Evolutionary conservation across 2,113 vertebrate species (phyloP).

Genomic region (Eleginops maclovinus): DNA sequence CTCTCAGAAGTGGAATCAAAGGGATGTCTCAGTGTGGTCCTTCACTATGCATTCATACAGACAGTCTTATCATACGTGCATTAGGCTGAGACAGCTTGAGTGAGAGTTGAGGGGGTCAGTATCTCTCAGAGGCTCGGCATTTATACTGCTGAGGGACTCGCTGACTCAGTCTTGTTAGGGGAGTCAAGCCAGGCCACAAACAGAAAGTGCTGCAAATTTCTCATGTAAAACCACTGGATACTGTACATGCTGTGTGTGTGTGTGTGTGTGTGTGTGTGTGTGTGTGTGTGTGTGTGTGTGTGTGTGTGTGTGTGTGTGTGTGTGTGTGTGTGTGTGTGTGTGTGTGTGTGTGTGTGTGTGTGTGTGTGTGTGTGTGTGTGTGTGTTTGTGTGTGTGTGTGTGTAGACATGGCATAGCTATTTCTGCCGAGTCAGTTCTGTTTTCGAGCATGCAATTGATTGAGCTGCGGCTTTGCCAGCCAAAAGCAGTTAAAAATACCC

Average conservation of each 20-base stretch:
- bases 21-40: background rate
- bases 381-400: constrained; percentile 3
- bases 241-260: constrained; percentile 33
- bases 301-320: constrained; percentile 21
- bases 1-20: constrained; percentile 43
- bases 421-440: constrained; percentile 78
- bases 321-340: background rate
- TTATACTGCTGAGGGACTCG: constrained; percentile 38
- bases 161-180: constrained; percentile 65
- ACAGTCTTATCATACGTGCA: background rate
- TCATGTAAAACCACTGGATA: constrained; percentile 68
- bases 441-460: constrained; percentile 77
- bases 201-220: constrained; percentile 57
- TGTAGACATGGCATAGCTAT: constrained; percentile 43
- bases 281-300: background rate
- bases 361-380: background rate
- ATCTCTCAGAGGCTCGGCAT: constrained; percentile 5
- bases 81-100: background rate
- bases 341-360: constrained; percentile 21
- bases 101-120: constrained; percentile 20
- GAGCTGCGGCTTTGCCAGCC: constrained; percentile 74
- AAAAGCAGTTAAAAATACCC: constrained; percentile 81
- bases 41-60: background rate
- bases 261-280: constrained; percentile 8
- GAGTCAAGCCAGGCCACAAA: constrained; percentile 69